Base-by-base conservation (phyloP, 1,140 invertebrate species). In the Pemphigus obesinymphae region DNA sequence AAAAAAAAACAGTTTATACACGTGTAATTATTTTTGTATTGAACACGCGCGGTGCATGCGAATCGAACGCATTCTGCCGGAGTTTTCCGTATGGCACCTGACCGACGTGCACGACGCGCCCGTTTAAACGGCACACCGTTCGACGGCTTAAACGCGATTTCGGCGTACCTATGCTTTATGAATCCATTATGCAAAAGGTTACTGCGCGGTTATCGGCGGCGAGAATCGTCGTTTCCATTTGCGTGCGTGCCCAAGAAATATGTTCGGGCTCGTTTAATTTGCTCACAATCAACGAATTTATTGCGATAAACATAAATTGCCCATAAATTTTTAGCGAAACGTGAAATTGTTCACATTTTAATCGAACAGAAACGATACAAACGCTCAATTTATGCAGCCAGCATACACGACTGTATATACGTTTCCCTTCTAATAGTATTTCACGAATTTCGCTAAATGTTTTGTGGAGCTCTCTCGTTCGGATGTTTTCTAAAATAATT, bases 151-250 rank as follows among this genome's bases (percentile, higher is more conserved):
- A 48, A 48, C 50, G 43, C 70, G 43, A 50, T 73, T 73, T 73
- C 31, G 45, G 43, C 43, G 50, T 73, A n/a, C n/a, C n/a, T n/a
- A n/a, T n/a, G 50, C 23, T 73, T 73, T 73, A 73, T 48, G 26
- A 50, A 73, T 48, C 45, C 70, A 50, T 73, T 73, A 73, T 73
- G 17, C 43, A 73, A 50, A 73, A 50, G 15, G 68, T 72, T 48
- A 72, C n/a, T n/a, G n/a, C 68, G 23, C 23, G 68, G 23, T 48
- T 48, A 45, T 45, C 40, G 68, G 43, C 43, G 15, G 40, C 29
- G 31, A 31, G 8, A 48, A 31, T 73, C 70, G 31, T 50, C 70
- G 68, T 72, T 43, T 34, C 66, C 66, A 26, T 70, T 70, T 70
- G 23, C 68, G 68, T 70, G 17, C 40, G n/a, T n/a, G 23, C 23